A percentile compares a stretch with the other conserved stretches of the same genome.
phyloP scores from a whole-genome alignment of 1,140 invertebrate genomes.

The Varroa destructor region DNA sequence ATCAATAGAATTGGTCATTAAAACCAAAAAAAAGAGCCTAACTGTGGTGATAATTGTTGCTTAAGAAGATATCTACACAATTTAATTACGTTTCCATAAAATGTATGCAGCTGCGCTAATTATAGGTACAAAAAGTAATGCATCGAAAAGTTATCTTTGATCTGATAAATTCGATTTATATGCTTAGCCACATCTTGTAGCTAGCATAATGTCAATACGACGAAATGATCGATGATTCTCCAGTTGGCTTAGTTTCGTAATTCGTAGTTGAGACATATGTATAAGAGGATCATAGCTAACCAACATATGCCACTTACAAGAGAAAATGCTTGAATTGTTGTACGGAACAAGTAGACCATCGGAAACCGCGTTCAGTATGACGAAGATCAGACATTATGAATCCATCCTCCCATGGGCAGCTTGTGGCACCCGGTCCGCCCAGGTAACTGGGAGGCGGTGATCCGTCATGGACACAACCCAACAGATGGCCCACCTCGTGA shows the following conservation, averaged over 20 bases:
- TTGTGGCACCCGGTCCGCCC: slow-evolving; percentile 83
- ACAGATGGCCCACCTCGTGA: slow-evolving; percentile 88
- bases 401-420: slow-evolving; percentile 87
- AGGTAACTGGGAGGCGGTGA: slow-evolving; percentile 83
- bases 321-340: slow-evolving; percentile 88
- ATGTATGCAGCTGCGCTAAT: no score
- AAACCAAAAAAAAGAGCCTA: no score
- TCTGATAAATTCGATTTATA: no score
- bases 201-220: no score
- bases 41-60: no score
- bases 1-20: no score
- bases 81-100: no score
- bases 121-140: slow-evolving; percentile 23
- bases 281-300: slow-evolving; percentile 4
- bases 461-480: slow-evolving; percentile 85
- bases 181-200: no score
- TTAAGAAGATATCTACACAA: no score
- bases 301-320: slow-evolving; percentile 52
- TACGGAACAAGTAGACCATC: slow-evolving; percentile 84
- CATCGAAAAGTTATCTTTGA: slow-evolving; percentile 3
- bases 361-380: slow-evolving; percentile 83
- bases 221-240: no score
- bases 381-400: slow-evolving; percentile 89
- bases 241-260: no score
- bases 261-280: no score